phyloP scores from a whole-genome alignment of 1,140 invertebrate species.

The Anoplolepis gracilipes region DNA sequence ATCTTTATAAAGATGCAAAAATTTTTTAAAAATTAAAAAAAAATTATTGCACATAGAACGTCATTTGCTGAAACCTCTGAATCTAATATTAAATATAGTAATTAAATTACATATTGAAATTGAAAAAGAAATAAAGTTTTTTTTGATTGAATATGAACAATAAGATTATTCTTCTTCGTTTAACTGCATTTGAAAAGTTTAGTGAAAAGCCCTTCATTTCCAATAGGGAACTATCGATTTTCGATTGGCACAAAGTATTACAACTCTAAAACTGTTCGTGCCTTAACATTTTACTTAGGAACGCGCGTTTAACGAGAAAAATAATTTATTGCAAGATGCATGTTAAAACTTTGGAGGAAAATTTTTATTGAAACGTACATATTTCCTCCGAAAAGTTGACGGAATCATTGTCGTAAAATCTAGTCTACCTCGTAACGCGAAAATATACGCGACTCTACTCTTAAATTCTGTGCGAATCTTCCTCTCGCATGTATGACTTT shows the following conservation, averaged over 20 bases:
- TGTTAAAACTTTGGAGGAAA: not conserved
- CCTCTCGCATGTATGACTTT: conserved; percentile 8
- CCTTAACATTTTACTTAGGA: conserved; percentile 1
- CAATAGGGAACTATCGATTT: conserved; percentile 31
- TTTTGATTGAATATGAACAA: conserved; percentile 23
- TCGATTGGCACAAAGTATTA: conserved; percentile 9
- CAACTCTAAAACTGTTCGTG: not conserved
- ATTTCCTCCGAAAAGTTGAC: not conserved
- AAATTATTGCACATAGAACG: not conserved
- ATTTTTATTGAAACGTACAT: conserved; percentile 28
- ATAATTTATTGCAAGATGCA: conserved; percentile 3
- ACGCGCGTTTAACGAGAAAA: not conserved
- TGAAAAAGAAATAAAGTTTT: conserved; percentile 1
- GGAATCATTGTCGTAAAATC: conserved; percentile 6
- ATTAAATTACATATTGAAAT: conserved; percentile 32
- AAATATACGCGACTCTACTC: conserved; percentile 14
- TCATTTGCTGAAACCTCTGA: conserved; percentile 3
- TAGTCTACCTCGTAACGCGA: not conserved
- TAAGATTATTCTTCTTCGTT: conserved; percentile 36
- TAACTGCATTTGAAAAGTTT: conserved; percentile 26
- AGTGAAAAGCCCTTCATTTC: conserved; percentile 25
- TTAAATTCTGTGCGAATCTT: not conserved
- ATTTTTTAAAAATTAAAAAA: not conserved
- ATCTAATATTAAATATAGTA: not conserved
- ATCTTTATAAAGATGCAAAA: no score